Evolutionary conservation across 1,140 invertebrate species (phyloP).

Genomic region (Octopus bimaculoides): DNA sequence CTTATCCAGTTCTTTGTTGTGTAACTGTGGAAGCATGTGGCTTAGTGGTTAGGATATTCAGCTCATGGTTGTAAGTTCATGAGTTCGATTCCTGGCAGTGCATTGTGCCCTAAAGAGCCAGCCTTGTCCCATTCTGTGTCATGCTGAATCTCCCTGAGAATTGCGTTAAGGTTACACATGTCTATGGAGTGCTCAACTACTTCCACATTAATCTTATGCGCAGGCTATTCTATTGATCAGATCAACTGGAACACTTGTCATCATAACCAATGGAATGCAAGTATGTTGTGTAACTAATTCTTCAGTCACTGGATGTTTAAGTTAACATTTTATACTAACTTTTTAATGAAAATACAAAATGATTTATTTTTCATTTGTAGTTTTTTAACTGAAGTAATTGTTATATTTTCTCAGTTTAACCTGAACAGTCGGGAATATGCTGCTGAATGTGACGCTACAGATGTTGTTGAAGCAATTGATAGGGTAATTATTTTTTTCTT

Average conservation of each 20-base stretch:
- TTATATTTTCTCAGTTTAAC: constrained; percentile 1
- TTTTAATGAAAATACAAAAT: not conserved
- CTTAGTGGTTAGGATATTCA: too few relatives aligned
- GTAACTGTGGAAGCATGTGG: too few relatives aligned
- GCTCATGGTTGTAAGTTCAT: too few relatives aligned
- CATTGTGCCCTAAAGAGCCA: not conserved
- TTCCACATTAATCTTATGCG: too few relatives aligned
- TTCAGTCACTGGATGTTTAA: not conserved
- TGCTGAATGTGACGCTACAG: not conserved
- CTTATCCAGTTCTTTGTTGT: too few relatives aligned
- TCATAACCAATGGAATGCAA: too few relatives aligned
- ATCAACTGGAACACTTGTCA: too few relatives aligned
- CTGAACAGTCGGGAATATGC: constrained; percentile 10
- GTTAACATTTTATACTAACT: not conserved
- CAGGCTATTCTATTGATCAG: too few relatives aligned
- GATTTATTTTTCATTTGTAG: not conserved
- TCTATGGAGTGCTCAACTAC: too few relatives aligned
- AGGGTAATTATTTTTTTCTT: not conserved
- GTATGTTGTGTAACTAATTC: too few relatives aligned
- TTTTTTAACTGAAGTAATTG: not conserved
- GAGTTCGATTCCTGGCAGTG: too few relatives aligned
- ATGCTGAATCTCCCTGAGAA: not conserved
- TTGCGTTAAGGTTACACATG: too few relatives aligned
- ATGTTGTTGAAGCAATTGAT: constrained; percentile 9
- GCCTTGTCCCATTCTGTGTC: not conserved